Percentiles rank a stretch among this genome's conserved stretches.
These are phyloP conservation scores for Coranthus polyacanthus DNA, from an alignment of 2,797 vertebrate genomes.

Conservation along the genomic window DNA sequence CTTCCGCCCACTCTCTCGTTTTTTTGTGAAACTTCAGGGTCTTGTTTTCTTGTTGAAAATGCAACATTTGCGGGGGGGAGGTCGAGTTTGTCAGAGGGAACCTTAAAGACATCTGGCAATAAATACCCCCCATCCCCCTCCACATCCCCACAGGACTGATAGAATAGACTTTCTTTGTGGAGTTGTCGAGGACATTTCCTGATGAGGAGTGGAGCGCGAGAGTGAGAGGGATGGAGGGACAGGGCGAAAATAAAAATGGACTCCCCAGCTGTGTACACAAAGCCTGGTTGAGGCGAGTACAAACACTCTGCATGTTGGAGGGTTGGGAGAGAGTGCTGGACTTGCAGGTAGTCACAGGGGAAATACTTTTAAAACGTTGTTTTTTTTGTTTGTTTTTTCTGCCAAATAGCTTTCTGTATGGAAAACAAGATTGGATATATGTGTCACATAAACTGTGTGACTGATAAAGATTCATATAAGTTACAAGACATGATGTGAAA, in stretches of 20 bases:
- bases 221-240: constrained; percentile 19
- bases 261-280: constrained; percentile 87
- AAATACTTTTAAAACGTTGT: too few relatives aligned
- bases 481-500: constrained; percentile 5
- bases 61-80: constrained; percentile 34
- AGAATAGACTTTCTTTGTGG: constrained; percentile 76
- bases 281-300: constrained; percentile 61
- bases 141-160: constrained; percentile 64
- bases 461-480: constrained; percentile 1
- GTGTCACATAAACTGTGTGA: constrained; percentile 19
- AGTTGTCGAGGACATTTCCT: constrained; percentile 73
- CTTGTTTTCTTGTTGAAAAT: constrained; percentile 73
- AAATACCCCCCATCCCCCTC: constrained; percentile 49
- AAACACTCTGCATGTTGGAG: constrained; percentile 70
- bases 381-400: constrained; percentile 25
- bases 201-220: constrained; percentile 62
- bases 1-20: constrained; percentile 19
- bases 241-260: constrained; percentile 77
- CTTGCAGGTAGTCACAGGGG: constrained; percentile 48
- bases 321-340: constrained; percentile 42
- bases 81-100: constrained; percentile 43
- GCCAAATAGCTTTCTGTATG: constrained; percentile 29
- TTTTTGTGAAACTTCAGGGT: constrained; percentile 42
- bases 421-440: constrained; percentile 5
- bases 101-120: constrained; percentile 77